Percentiles rank a stretch among this genome's conserved stretches.
These are phyloP conservation scores for Drosophila arawakana DNA, from an alignment of 1,140 invertebrate species.

Conservation along the genomic window DNA sequence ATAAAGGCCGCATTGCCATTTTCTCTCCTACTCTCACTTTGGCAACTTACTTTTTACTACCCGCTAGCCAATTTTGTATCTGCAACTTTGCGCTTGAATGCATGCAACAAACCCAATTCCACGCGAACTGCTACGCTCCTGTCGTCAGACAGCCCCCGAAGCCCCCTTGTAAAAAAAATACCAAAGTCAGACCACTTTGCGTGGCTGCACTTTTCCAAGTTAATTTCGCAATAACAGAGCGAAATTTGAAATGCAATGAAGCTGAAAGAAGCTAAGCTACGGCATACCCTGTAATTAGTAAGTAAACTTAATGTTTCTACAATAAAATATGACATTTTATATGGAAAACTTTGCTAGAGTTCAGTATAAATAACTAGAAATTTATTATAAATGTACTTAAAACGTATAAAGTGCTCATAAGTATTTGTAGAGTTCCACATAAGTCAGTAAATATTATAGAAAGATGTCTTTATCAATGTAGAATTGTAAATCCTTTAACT, in stretches of 20 bases:
- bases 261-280: slow-evolving; percentile 1
- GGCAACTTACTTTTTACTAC: slow-evolving; percentile 74
- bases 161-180: slow-evolving; percentile 17
- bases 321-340: neutral
- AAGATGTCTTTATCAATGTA: too few species aligned
- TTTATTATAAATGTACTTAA: neutral
- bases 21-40: slow-evolving; percentile 4
- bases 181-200: slow-evolving; percentile 63
- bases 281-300: slow-evolving; percentile 20
- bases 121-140: too few species aligned
- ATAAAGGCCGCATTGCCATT: slow-evolving; percentile 53
- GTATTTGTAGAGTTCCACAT: too few species aligned
- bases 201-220: slow-evolving; percentile 78
- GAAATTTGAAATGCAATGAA: slow-evolving; percentile 10
- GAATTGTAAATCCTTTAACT: too few species aligned
- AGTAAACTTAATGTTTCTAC: neutral
- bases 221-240: slow-evolving; percentile 62
- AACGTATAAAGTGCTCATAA: too few species aligned
- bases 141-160: neutral
- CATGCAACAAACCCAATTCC: slow-evolving; percentile 65
- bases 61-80: slow-evolving; percentile 82
- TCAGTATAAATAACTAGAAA: neutral
- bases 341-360: neutral
- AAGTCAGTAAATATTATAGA: too few species aligned
- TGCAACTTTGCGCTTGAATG: slow-evolving; percentile 82